A percentile compares a stretch with the other conserved stretches of the same genome.
Conservation (phyloP, 92 coral and sea anemone genomes). For the Bergia puertoricense region DNA sequence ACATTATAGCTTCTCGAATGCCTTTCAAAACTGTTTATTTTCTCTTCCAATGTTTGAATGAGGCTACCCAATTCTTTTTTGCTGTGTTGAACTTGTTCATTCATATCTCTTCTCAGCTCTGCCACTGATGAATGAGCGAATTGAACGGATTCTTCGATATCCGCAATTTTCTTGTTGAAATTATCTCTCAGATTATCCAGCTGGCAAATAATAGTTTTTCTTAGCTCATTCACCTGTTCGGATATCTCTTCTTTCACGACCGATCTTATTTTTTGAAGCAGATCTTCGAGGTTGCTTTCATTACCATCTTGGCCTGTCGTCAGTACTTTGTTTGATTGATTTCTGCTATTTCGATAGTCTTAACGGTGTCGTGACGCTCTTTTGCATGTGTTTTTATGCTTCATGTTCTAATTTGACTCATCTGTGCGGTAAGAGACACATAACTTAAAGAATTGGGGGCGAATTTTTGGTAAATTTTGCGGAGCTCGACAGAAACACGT, state of each 20-base stretch:
- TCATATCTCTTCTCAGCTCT: not conserved
- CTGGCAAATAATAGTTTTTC: not conserved
- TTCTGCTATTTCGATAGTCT: not conserved
- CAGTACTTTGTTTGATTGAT: not conserved
- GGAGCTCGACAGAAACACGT: too few species aligned
- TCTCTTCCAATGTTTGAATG: not conserved
- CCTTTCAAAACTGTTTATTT: not conserved
- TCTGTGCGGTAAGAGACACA: not conserved
- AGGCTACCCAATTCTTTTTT: not conserved
- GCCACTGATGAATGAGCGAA: not conserved
- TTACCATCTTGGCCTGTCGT: not conserved
- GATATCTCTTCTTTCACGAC: not conserved
- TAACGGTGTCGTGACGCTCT: not conserved
- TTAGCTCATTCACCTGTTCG: not conserved
- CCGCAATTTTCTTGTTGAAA: not conserved
- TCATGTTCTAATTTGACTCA: not conserved
- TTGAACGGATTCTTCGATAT: not conserved
- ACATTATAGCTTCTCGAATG: slow-evolving; percentile 1
- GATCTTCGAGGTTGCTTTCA: not conserved
- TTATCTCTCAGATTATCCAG: too few species aligned
- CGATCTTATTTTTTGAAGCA: not conserved
- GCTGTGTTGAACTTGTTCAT: not conserved
- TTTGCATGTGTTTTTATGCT: not conserved
- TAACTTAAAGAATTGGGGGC: too few species aligned
- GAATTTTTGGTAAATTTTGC: too few species aligned